Conservation (phyloP, 2,888 invertebrate genomes). For the Gisinianus flammeolus region DNA sequence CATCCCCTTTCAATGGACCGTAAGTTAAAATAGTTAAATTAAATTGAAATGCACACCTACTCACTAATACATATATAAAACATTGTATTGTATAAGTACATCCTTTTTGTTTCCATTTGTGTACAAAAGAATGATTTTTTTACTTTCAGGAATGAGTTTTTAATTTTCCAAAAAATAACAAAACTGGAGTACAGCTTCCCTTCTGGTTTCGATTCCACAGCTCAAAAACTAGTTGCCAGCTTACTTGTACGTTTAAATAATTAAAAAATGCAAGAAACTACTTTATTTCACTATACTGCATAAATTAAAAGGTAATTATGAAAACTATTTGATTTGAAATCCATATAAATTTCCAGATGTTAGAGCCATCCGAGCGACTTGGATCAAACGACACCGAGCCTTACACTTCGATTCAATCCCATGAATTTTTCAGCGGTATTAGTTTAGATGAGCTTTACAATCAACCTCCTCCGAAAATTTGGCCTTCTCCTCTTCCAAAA, state of each 20-base stretch:
- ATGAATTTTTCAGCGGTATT: constrained; percentile 83
- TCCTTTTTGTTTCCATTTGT: background rate
- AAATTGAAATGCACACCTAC: constrained; percentile 47
- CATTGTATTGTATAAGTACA: background rate
- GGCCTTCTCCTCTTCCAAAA: background rate
- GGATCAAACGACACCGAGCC: constrained; percentile 77
- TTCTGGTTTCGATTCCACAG: constrained; percentile 82
- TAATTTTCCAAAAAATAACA: constrained; percentile 94
- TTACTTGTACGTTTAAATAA: constrained; percentile 76
- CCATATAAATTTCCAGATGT: constrained; percentile 62
- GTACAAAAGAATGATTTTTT: constrained; percentile 36
- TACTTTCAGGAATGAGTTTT: constrained; percentile 79
- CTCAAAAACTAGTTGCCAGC: constrained; percentile 86
- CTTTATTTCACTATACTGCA: too few species aligned
- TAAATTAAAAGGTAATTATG: background rate
- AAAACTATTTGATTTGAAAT: constrained; percentile 3
- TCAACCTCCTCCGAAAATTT: constrained; percentile 61
- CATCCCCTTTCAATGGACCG: constrained; percentile 86
- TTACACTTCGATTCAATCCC: constrained; percentile 82
- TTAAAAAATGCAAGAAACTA: too few species aligned
- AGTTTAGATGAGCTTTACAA: constrained; percentile 81
- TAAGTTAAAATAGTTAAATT: constrained; percentile 59
- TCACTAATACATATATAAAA: constrained; percentile 38
- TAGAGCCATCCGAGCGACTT: constrained; percentile 79
- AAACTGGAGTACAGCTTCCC: constrained; percentile 91